phyloP scores from a whole-genome alignment of 64 coral and sea anemone species.

The Pachyseris speciosa region DNA sequence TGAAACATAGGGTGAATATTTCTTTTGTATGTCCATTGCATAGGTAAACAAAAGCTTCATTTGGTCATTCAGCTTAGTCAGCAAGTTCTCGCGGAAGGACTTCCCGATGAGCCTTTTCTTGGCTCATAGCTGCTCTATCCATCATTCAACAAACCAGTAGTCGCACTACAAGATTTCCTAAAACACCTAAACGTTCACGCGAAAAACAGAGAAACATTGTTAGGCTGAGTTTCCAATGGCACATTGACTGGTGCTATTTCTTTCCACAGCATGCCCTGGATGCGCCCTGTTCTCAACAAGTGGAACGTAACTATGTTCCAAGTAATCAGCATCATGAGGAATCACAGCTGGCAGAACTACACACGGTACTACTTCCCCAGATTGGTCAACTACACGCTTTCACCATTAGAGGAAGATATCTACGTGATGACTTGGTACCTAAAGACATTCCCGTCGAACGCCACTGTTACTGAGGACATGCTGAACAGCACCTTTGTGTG shows the following conservation, averaged over 20 bases:
- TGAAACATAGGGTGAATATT: too few relatives aligned
- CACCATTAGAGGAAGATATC: neutral
- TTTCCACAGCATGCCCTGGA: slow-evolving; percentile 70
- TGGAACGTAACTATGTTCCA: slow-evolving; percentile 83
- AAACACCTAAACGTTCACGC: too few relatives aligned
- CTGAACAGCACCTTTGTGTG: neutral
- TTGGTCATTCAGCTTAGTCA: too few relatives aligned
- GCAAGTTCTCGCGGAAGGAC: too few relatives aligned
- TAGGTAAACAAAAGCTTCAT: too few relatives aligned
- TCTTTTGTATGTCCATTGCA: too few relatives aligned
- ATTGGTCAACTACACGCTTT: slow-evolving; percentile 29
- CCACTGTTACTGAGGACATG: slow-evolving; percentile 10
- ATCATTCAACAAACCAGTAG: too few relatives aligned
- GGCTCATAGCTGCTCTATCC: too few relatives aligned
- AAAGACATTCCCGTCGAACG: neutral
- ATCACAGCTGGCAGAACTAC: slow-evolving; percentile 66
- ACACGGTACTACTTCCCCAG: slow-evolving; percentile 41
- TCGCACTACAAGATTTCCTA: too few relatives aligned
- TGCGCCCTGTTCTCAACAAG: slow-evolving; percentile 35
- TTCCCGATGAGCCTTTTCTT: too few relatives aligned
- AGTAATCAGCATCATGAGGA: slow-evolving; percentile 26
- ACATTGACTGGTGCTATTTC: neutral
- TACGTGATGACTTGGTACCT: slow-evolving; percentile 11
- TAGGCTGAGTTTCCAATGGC: too few relatives aligned
- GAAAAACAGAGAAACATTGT: too few relatives aligned